Percentiles rank a stretch among this genome's conserved stretches.
Evolutionary conservation across 2,888 invertebrate species (phyloP).

Genomic region (Hypomecis atomaria): DNA sequence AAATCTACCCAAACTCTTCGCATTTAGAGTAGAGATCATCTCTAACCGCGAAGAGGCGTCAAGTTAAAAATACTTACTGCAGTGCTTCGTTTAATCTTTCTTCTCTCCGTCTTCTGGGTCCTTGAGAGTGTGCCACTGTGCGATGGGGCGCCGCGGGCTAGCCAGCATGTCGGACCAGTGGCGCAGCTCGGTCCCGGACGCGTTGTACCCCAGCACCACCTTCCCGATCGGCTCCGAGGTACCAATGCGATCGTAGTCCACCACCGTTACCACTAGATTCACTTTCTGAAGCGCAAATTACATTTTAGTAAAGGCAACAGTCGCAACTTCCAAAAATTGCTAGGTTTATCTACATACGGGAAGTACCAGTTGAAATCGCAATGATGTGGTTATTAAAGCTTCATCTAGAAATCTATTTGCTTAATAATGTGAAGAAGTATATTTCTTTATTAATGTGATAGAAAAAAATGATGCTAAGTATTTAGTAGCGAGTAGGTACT

Average conservation of each 20-base stretch:
- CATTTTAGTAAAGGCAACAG: constrained; percentile 23
- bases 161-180: constrained; percentile 99
- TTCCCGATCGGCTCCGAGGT: constrained; percentile 99
- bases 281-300: constrained; percentile 93
- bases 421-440: constrained; percentile 8
- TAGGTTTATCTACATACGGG: background rate
- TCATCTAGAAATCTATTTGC: constrained; percentile 15
- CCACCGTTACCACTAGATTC: constrained; percentile 98
- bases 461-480: constrained; percentile 8
- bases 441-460: constrained; percentile 8
- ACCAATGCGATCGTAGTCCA: constrained; percentile 99
- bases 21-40: too few species aligned
- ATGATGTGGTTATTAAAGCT: constrained; percentile 6
- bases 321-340: background rate
- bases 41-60: background rate
- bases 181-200: constrained; percentile 98
- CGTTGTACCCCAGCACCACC: constrained; percentile 98
- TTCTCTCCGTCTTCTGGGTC: constrained; percentile 98
- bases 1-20: too few species aligned
- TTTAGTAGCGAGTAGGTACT: constrained; percentile 15
- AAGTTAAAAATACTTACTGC: constrained; percentile 46
- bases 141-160: constrained; percentile 99
- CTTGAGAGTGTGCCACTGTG: constrained; percentile 99
- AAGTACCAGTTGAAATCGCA: background rate
- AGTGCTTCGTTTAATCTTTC: constrained; percentile 86